Base-by-base conservation (phyloP, 2,888 invertebrate genomes). In the Lapara coniferarum region DNA sequence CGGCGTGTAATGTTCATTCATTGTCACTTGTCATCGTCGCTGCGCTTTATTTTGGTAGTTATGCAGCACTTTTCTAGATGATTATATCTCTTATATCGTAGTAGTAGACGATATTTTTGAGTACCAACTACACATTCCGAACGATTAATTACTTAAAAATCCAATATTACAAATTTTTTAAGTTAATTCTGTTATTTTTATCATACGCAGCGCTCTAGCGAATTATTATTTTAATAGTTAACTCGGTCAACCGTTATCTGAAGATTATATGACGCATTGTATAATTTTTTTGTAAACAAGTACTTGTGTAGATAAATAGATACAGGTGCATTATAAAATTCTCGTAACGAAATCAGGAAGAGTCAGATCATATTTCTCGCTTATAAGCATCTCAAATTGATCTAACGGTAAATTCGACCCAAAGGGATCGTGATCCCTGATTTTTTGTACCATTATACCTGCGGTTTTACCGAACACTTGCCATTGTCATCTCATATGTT, bases 381-480 rank as follows among this genome's bases (percentile, higher is more conserved):
- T 80, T 82, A 84, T 85, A 83, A 80, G 82, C 80, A 75, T 78
- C 81, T 84, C 84, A 81, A 85, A 81, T 81, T 80, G 79, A 82
- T 84, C 81, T 92, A 92, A 92, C 92, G 91, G 92, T 85, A 89
- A 80, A 69, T 76, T 78, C 74, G 75, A 75, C 73, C 72, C 88
- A 89, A 90, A 89, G 81, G 84, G 80, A 55, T 75, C 81, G 79
- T 81, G 84, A 82, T 82, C 81, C 85, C 81, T 73, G 76, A 76
- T 81, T 80, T 80, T 84, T 84, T 82, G 79, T 79, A 79, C 77
- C 78, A 78, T 75, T 82, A 89, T 92, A 91, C 92, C 92, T 91
- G 92, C 86, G 83, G 79, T 83, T 78, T 76, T 81, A 84, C 82
- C 84, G 84, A 86, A 87, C 91, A 92, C 90, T 91, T 90, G 88